Evolutionary conservation across 1,140 invertebrate species (phyloP), one percentile per base, ranked within the genome.

Genomic region (Calephelis virginiensis): DNA sequence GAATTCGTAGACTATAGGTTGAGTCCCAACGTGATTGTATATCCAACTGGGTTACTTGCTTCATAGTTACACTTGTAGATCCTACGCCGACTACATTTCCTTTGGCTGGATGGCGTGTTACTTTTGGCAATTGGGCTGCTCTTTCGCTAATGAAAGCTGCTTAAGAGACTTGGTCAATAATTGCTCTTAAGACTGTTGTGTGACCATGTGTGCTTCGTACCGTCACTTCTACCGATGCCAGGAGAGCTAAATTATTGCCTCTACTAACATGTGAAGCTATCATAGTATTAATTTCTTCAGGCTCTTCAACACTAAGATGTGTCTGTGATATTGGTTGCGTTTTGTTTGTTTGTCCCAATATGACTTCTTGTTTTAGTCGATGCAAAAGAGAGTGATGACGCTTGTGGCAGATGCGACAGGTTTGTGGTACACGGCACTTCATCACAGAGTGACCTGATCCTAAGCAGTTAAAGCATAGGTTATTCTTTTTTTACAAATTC

Each of bases 391-490:
- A 46, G 63, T 71, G 63, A 68, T 68, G 70, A 48, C 47, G 9
- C 46, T 28, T 28, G 2, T 28, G 28, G 28, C 28, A 46, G n/a
- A 47, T 38, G 47, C 49, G 63, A 28, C 66, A 66, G 10, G 49
- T 56, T 13, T 53, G 28, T 3, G 28, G 28, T 28, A 28, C 1
- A 4, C 28, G 5, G 28, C 5, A 28, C 5, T 28, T 1, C 28
- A 28, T 62, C 38, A 71, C 63, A 7, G 43, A 38, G 38, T 71
- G 70, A 13, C 13, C 56, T 13, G 66, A 48, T 11, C 14, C 11
- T 10, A 71, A 47, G 48, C 70, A 71, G 56, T 68, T 65, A 28
- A 68, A 71, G 49, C 66, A 68, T 8, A 72, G 38, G 6, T 43
- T 46, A 12, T 71, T 71, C 2, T n/a, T 43, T 46, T 63, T 72